These are phyloP conservation scores for Pao palembangensis DNA, from an alignment of 2,113 vertebrate species.

Conservation along the genomic window DNA sequence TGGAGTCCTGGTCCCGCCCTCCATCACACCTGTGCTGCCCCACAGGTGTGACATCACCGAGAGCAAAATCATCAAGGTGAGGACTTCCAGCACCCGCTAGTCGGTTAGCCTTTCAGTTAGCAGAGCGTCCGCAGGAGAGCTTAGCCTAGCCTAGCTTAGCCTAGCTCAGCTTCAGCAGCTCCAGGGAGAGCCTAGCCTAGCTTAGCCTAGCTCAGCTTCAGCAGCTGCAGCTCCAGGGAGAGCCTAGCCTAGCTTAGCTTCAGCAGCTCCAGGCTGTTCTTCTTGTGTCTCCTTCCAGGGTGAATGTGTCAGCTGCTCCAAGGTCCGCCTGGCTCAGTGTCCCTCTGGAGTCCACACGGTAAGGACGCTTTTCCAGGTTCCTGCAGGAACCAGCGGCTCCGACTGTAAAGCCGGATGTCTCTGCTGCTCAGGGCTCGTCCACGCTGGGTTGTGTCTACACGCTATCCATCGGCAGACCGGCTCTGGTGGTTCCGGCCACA, in stretches of 20 bases:
- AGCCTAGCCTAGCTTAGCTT: background rate
- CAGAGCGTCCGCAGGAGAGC: too few relatives aligned
- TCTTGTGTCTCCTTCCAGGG: constrained; percentile 55
- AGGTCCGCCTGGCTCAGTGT: constrained; percentile 53
- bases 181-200: background rate
- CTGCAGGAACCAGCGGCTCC: background rate
- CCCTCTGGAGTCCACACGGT: constrained; percentile 66
- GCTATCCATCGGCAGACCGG: background rate
- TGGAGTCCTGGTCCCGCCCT: constrained; percentile 82
- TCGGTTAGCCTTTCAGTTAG: background rate
- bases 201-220: background rate
- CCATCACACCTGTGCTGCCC: constrained; percentile 86
- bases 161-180: background rate
- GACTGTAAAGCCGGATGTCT: background rate
- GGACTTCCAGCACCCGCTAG: background rate
- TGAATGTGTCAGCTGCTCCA: constrained; percentile 70
- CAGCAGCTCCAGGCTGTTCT: background rate
- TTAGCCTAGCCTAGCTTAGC: background rate
- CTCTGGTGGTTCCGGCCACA: background rate
- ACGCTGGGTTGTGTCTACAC: constrained; percentile 65
- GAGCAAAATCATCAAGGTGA: constrained; percentile 71
- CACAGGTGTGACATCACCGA: constrained; percentile 80
- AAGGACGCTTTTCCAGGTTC: constrained; percentile 39
- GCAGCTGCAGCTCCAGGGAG: too few relatives aligned
- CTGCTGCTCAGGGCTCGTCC: constrained; percentile 54